Evolutionary conservation across 2,113 vertebrate genomes (phyloP), one percentile per base, ranked within the genome.

Genomic region (Proterorhinus semilunaris): DNA sequence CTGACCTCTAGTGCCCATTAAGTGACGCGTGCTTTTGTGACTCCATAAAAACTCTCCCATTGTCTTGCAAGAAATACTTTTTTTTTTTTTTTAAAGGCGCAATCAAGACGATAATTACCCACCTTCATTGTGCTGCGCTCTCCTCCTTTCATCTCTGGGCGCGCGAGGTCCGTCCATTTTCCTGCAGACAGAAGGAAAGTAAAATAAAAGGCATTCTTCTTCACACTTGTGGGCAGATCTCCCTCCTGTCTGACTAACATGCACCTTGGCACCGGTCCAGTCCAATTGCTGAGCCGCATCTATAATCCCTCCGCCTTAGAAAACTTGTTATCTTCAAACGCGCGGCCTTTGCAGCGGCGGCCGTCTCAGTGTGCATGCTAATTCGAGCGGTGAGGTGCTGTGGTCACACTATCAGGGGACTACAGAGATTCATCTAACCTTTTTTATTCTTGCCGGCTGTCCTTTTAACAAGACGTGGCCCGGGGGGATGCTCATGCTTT

Each of bases 51-150:
- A 71, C 72, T 27, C 57, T 76, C 52, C 27, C 8, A 80, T 74
- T 80, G 81, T 76, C 63, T 57, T 44, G 45, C 57, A 75, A 47
- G 83, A 74, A 85, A 36, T n/a, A n/a, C n/a, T n/a, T n/a, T n/a
- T n/a, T n/a, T n/a, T n/a, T n/a, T n/a, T n/a, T n/a, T n/a, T n/a
- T n/a, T n/a, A n/a, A 86, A 87, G 83, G 65, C 72, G 69, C 77
- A 84, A 80, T 83, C 79, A 74, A 1, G 27, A 9, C 42, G 54
- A 64, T 74, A 85, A 84, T 80, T 79, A 65, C 78, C 79, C 72
- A 95, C 96, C 95, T 94, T 97, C 96, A 52, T 96, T 97, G 90
- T 97, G 95, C 74, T 97, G 96, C 2, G 95, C 95, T 91, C 95
- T 91, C 62, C 96, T 93, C 64, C 94, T 92, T 80, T 97, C 94